Percentiles rank a stretch among this genome's conserved stretches.
phyloP scores from a whole-genome alignment of 2,888 invertebrate genomes.

The Ariolimax columbianus region DNA sequence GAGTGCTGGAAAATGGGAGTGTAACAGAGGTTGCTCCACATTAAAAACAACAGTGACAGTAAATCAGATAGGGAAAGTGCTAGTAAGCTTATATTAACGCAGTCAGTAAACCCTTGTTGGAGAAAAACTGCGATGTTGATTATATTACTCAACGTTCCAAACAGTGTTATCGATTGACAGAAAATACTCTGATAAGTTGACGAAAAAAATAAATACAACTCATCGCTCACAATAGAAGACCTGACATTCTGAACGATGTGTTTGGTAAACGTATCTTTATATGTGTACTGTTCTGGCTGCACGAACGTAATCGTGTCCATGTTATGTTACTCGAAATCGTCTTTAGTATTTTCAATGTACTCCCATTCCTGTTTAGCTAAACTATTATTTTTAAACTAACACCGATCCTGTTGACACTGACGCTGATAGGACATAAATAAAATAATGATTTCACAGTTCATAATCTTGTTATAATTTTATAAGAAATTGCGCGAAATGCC shows the following conservation, averaged over 20 bases:
- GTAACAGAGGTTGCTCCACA: conserved; percentile 28
- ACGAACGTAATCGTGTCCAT: too few relatives aligned
- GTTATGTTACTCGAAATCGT: too few relatives aligned
- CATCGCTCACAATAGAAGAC: background rate
- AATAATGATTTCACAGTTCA: too few relatives aligned
- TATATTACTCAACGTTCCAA: background rate
- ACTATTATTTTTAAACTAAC: too few relatives aligned
- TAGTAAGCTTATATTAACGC: conserved; percentile 23
- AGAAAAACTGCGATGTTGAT: background rate
- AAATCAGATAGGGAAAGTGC: conserved; percentile 13
- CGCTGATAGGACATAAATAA: too few relatives aligned
- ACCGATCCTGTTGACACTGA: too few relatives aligned
- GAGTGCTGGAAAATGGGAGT: background rate
- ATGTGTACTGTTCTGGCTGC: conserved; percentile 3
- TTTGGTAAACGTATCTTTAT: too few relatives aligned
- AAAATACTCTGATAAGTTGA: background rate
- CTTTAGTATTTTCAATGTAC: too few relatives aligned
- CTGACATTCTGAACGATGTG: too few relatives aligned
- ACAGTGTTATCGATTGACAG: conserved; percentile 9
- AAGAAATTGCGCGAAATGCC: too few relatives aligned
- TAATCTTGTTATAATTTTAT: too few relatives aligned
- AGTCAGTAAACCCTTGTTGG: conserved; percentile 15
- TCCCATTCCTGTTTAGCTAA: too few relatives aligned
- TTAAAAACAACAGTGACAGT: background rate
- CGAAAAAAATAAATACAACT: conserved; percentile 13